Evolutionary conservation across 1,140 invertebrate species (phyloP), one percentile per base, ranked within the genome.

Genomic region (Forficula auricularia): DNA sequence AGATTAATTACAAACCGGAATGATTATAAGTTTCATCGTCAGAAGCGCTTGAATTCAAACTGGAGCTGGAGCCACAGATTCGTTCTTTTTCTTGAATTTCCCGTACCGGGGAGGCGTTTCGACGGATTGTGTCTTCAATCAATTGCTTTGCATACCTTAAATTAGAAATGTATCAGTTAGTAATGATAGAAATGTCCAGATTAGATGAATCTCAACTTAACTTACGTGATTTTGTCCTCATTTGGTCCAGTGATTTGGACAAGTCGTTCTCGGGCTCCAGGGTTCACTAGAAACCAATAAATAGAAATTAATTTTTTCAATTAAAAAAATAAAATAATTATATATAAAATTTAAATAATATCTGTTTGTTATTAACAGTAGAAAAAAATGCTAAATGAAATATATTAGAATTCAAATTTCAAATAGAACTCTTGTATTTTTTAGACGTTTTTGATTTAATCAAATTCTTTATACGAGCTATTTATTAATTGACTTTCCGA

Each of bases 211-310:
- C 9, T 9, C 9, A 32, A 9, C 9, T 36, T 6, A 14, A 72
- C 79, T 73, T 64, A 90, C 86, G 78, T 76, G 50, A 91, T 88
- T 62, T 86, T 87, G 57, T 89, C 83, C 67, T 89, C 84, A 53
- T 75, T 82, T 19, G 84, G 82, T 48, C 85, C 85, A 38, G 85
- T 90, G 49, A 92, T 91, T 65, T 90, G 86, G 48, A 92, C 85
- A 56, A 90, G 71, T 57, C 88, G 71, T 69, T 91, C 87, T 67
- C 86, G 86, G 20, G 84, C 85, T 54, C 84, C 85, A 54, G 85
- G 82, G 63, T 75, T 85, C 40, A 91, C 87, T 90, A 67, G 20
- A 73, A 77, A 57, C 48, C 46, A 44, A 49, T 40, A 40, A 35
- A 22, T 19, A 4, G 35, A 37, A 22, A 14, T 20, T 20, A 16